Base-by-base conservation (phyloP, 2,797 vertebrate genomes). In the Lithobates pipiens region DNA sequence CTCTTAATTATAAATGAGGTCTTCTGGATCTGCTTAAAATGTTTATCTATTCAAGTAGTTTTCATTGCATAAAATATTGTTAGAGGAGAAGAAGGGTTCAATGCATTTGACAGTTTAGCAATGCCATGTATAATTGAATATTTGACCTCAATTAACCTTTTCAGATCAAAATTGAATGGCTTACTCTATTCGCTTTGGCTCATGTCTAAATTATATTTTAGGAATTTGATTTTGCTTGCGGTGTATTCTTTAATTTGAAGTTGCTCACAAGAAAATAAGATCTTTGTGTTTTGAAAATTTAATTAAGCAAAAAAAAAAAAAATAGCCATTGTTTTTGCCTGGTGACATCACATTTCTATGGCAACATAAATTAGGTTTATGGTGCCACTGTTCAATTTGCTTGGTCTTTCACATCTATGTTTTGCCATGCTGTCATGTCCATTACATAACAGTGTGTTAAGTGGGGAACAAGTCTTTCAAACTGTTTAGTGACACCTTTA, bases 131-230 rank as follows among this genome's bases (percentile, higher is more conserved):
- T 89, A 93, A 94, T 92, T 95, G 88, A 76, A 86, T 91, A 90
- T 92, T 85, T 95, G 94, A 93, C 94, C 94, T 95, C 95, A 95
- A 95, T 95, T 95, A 96, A 89, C 95, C 93, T 94, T 92, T 94
- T 93, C 89, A 95, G 93, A 95, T 89, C 90, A 91, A 92, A 90
- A 94, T 95, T 93, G 91, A 91, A 90, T 90, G 93, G 89, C 94
- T 91, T 95, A 63, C 68, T 32, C 72, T 46, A 78, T 71, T 61
- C 57, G 29, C 46, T 84, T 72, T 10, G 70, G 65, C 67, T 70
- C 65, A 72, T 82, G 46, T 54, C 21, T 76, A 86, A 57, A 77
- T 86, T 77, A 77, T 82, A 77, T 76, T 71, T 69, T 57, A 69
- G 77, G 13, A 74, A 72, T 34, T 71, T n/a, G 61, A 65, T 71